These are phyloP conservation scores for Cancer borealis DNA, from an alignment of 2,888 invertebrate genomes.

Conservation along the genomic window DNA sequence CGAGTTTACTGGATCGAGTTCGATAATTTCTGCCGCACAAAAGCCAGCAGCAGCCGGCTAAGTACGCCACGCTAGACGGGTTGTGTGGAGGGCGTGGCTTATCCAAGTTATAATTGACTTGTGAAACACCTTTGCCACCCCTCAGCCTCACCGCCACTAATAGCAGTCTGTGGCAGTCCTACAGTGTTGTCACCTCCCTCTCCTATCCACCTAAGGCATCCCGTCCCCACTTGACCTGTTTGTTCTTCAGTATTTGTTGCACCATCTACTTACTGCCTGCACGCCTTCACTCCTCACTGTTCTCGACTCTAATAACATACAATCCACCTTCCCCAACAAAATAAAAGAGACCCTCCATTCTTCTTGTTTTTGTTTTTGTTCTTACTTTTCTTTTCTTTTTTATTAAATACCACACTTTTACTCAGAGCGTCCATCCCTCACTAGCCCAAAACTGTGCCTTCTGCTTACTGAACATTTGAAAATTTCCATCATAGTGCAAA, in stretches of 20 bases:
- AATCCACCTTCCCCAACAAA: no score
- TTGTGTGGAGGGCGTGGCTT: not conserved
- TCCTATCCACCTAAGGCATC: not conserved
- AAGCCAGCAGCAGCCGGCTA: slow-evolving; percentile 15
- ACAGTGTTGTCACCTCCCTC: not conserved
- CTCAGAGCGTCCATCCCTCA: no score
- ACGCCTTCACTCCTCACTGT: no score
- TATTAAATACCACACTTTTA: not conserved
- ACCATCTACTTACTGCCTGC: no score
- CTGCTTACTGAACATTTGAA: no score
- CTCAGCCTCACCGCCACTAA: not conserved
- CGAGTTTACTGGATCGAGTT: not conserved
- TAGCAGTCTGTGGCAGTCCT: not conserved
- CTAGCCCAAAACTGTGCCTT: no score
- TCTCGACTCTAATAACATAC: no score
- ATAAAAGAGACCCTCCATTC: no score
- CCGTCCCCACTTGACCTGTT: not conserved
- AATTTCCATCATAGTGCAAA: no score
- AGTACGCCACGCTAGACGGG: not conserved
- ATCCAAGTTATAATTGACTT: slow-evolving; percentile 27
- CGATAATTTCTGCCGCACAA: slow-evolving; percentile 10
- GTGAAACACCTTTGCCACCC: not conserved
- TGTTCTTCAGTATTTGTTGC: not conserved
- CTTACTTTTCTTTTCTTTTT: no score
- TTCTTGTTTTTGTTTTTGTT: no score